Conservation (phyloP, 2,888 invertebrate species). For the Atherix ibis region DNA sequence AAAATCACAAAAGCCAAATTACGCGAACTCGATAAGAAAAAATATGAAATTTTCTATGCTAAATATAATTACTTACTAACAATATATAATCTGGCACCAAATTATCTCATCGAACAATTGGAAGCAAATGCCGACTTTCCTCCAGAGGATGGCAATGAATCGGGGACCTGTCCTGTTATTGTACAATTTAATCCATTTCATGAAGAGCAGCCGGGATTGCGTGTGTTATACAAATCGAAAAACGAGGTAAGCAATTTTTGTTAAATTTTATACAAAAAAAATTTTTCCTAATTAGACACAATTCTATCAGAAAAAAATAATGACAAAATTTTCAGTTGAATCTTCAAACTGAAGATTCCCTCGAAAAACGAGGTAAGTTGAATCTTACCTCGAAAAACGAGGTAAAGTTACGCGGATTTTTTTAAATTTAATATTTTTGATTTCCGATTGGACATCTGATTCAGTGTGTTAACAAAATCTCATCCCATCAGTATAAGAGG, state of each 20-base stretch:
- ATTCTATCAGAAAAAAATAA: too few relatives aligned
- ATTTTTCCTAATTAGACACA: background rate
- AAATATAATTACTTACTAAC: constrained; percentile 70
- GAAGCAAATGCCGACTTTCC: constrained; percentile 37
- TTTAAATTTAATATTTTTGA: background rate
- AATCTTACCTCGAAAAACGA: too few relatives aligned
- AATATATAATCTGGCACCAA: constrained; percentile 62
- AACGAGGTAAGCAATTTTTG: constrained; percentile 38
- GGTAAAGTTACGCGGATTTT: too few relatives aligned
- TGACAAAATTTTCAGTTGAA: too few relatives aligned
- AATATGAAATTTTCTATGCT: constrained; percentile 42
- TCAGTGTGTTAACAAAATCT: too few relatives aligned
- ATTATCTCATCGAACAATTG: constrained; percentile 64
- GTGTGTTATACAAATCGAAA: constrained; percentile 44
- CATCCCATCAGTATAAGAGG: too few relatives aligned
- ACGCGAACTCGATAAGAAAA: constrained; percentile 38
- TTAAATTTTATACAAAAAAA: too few relatives aligned
- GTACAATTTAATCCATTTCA: constrained; percentile 49
- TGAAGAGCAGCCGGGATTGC: constrained; percentile 47
- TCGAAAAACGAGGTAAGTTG: too few relatives aligned
- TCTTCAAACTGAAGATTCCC: too few relatives aligned
- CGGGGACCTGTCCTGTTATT: constrained; percentile 51
- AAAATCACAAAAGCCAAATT: constrained; percentile 56
- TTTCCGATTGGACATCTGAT: too few relatives aligned
- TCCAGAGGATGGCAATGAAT: constrained; percentile 42